These are phyloP conservation scores for Cossypha niveicapilla DNA, from an alignment of 2,797 vertebrate genomes.

Conservation along the genomic window DNA sequence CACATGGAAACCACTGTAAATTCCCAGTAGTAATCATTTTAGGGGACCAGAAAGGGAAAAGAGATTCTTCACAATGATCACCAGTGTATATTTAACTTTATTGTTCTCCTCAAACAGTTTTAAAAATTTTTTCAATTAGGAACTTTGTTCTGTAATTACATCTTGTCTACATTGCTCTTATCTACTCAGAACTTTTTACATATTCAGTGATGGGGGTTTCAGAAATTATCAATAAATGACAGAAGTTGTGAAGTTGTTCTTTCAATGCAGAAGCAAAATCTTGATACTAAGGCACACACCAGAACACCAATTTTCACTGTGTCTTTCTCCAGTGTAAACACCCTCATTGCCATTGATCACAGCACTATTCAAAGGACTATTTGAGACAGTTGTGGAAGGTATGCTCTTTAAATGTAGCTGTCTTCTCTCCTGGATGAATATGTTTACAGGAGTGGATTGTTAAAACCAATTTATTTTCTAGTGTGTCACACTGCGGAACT, in stretches of 20 bases:
- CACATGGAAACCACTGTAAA: slow-evolving; percentile 33
- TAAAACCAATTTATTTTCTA: background rate
- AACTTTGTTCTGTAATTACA: background rate
- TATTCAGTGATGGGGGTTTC: background rate
- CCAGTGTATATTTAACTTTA: background rate
- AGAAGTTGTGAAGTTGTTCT: background rate
- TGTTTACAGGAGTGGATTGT: background rate
- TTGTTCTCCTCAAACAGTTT: background rate
- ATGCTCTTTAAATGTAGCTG: background rate
- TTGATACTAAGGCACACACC: background rate
- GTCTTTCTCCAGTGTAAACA: background rate
- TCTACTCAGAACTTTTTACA: background rate
- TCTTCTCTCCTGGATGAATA: background rate
- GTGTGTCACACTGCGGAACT: background rate
- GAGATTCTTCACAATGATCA: background rate
- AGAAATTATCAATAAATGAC: background rate
- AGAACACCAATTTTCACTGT: background rate
- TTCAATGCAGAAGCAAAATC: background rate
- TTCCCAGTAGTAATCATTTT: background rate
- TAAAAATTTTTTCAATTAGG: background rate
- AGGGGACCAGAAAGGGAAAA: slow-evolving; percentile 7
- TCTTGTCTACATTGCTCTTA: background rate
- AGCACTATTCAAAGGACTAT: background rate
- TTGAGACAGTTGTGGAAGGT: background rate
- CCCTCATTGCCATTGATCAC: background rate